Conservation (phyloP, 2,113 vertebrate species). For the Ptilorrhoa leucosticta region DNA sequence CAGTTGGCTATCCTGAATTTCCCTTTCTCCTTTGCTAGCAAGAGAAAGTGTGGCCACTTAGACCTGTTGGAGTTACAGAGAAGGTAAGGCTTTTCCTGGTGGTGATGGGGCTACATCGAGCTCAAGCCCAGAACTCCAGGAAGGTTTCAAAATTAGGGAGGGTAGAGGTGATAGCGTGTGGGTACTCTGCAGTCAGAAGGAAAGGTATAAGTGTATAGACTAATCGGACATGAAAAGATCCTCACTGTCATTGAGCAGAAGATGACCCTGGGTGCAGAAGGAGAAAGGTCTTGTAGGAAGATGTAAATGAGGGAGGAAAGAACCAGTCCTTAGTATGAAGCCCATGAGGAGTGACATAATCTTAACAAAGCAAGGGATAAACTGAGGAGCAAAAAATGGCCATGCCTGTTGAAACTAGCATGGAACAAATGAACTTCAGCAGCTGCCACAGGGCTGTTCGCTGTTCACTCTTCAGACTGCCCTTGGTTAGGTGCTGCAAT, state of each 20-base stretch:
- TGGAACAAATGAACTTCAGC: background rate
- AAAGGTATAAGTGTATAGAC: background rate
- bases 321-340: background rate
- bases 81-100: background rate
- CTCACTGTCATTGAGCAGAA: background rate
- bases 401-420: background rate
- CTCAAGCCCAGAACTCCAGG: background rate
- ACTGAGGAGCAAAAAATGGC: background rate
- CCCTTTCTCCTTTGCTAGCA: background rate
- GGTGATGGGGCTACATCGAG: background rate
- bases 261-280: fast-evolving
- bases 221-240: background rate
- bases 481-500: background rate
- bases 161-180: fast-evolving
- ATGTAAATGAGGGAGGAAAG: background rate
- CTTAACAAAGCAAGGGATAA: background rate
- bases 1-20: background rate
- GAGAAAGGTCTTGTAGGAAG: background rate
- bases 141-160: background rate
- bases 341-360: background rate
- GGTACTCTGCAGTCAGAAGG: background rate
- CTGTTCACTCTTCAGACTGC: background rate
- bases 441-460: background rate
- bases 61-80: background rate
- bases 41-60: background rate